Evolutionary conservation across 2,888 invertebrate genomes (phyloP), one percentile per base, ranked within the genome.

Genomic region (Quadroppia sp.): DNA sequence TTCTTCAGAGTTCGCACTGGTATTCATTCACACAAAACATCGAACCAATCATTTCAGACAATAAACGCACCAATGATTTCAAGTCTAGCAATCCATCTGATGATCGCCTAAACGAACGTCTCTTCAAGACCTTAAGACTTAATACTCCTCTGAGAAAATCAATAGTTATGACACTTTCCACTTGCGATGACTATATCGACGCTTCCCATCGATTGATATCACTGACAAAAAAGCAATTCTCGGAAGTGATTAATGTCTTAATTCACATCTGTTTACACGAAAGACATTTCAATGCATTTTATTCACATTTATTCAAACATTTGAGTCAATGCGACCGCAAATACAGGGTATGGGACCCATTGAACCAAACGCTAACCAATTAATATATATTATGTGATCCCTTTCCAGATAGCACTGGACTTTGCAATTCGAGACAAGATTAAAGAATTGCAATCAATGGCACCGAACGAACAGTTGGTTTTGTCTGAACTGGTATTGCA

Each of bases 381-480:
- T 15, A 45, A 11, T 45, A 45, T 45, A 20, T n/a, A 7, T 53
- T 59, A 9, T 30, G 28, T 56, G 6, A 56, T 56, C 23, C 23
- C 6, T 30, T 30, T 11, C 20, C 23, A 70, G 70, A 17, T 76
- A 48, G 75, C 76, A 7, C 28, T 75, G 11, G 42, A 71, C n/a
- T 76, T 74, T 71, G 32, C 75, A 1, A 67, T 76, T 23, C 71
- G 71, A 20, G 76, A 76, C 40, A 76, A 73, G n/a, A 73, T 76
- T 9, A 32, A 23, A 17, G 75, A 75, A 45, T 32, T 73, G 17
- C 53, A 50, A 45, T 40, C 72, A 25, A 15, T 76, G 11, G 25
- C 25, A 6, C 36, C 23, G 4, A 70, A 42, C 25, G 28, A 59
- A 36, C 71, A 48, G 13, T 28, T 17, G 11, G 61, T 50, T 32